Evolutionary conservation across 1,140 invertebrate species (phyloP).

Genomic region (Bombus pyrosoma): DNA sequence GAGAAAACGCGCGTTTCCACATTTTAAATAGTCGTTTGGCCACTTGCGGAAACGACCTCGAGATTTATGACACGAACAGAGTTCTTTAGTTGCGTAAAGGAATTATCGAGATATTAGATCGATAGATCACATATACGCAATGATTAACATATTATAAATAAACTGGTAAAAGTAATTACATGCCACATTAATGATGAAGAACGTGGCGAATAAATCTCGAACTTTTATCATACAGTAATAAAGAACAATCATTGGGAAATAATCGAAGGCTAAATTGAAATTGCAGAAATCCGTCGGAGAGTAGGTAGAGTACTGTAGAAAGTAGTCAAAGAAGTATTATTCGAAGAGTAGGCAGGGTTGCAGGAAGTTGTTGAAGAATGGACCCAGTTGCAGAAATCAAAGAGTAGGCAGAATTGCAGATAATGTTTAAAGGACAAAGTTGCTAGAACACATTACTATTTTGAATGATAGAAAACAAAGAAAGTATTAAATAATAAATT

Average conservation of each 20-base stretch:
- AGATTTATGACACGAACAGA: not conserved
- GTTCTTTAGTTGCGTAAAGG: too few relatives aligned
- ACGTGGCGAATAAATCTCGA: not conserved
- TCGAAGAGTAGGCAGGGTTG: not conserved
- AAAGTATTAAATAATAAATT: not conserved
- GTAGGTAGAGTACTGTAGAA: not conserved
- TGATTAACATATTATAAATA: too few relatives aligned
- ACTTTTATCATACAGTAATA: not conserved
- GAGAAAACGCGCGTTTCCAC: constrained; percentile 12
- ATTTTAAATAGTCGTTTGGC: not conserved
- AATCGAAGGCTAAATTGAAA: not conserved
- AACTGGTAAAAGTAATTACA: too few relatives aligned
- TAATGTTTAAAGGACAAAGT: too few relatives aligned
- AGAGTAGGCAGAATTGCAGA: not conserved
- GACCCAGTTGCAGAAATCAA: not conserved
- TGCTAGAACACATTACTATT: too few relatives aligned
- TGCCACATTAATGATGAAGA: not conserved
- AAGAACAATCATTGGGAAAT: not conserved
- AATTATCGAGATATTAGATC: not conserved
- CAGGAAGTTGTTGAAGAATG: not conserved
- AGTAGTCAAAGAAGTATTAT: not conserved
- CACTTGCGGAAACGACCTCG: constrained; percentile 7
- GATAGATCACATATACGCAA: too few relatives aligned
- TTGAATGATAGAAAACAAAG: not conserved
- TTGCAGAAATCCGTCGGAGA: not conserved